phyloP scores from a whole-genome alignment of 2,797 vertebrate species.

The Sebastes matsubarae region DNA sequence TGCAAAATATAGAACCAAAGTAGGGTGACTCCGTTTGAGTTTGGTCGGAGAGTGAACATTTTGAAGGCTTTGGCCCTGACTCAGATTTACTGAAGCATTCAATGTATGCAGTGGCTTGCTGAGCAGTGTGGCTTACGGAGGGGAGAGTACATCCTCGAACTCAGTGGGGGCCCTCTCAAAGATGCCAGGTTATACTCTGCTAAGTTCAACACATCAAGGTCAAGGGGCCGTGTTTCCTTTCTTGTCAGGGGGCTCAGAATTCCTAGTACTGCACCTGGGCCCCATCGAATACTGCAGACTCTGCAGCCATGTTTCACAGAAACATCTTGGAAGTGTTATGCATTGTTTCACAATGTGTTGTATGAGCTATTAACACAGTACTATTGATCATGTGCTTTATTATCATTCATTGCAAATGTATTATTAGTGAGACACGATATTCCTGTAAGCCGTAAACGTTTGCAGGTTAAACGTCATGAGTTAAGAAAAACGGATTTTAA shows the following conservation, averaged over 20 bases:
- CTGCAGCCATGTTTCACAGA: neutral
- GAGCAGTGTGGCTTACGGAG: slow-evolving; percentile 8
- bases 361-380: neutral
- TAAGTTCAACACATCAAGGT: slow-evolving; percentile 40
- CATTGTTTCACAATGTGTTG: neutral
- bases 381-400: neutral
- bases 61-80: slow-evolving; percentile 11
- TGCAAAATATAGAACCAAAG: slow-evolving; percentile 43
- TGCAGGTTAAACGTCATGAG: neutral
- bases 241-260: slow-evolving; percentile 19
- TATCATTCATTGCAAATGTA: neutral
- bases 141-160: neutral
- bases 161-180: slow-evolving; percentile 7
- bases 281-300: neutral
- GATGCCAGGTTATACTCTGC: slow-evolving; percentile 17
- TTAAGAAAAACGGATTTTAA: no score
- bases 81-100: slow-evolving; percentile 28
- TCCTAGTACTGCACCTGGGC: slow-evolving; percentile 3
- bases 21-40: slow-evolving; percentile 45
- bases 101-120: slow-evolving; percentile 28
- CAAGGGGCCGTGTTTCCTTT: slow-evolving; percentile 18
- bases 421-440: neutral
- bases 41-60: slow-evolving; percentile 30
- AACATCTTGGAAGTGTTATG: neutral
- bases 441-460: neutral